Percentiles rank a stretch among this genome's conserved stretches.
Evolutionary conservation across 1,140 invertebrate species (phyloP).

Genomic region (Psilanteris sp.): DNA sequence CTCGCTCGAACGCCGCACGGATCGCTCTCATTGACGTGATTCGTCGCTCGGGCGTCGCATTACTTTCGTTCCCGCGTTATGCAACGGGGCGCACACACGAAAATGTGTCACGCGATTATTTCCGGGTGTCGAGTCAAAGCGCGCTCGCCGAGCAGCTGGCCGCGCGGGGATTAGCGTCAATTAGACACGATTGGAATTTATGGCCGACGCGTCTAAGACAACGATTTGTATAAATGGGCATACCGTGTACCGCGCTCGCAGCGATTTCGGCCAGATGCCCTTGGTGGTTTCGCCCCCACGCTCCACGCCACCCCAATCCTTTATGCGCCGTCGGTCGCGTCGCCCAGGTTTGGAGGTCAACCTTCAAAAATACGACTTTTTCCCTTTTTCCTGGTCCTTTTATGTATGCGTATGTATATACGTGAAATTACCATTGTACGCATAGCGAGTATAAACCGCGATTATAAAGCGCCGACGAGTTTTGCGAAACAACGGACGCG

Average conservation of each 20-base stretch:
- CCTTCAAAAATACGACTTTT: no score
- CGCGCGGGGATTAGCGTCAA: not conserved
- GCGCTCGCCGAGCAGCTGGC: constrained; percentile 1
- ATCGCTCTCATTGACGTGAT: constrained; percentile 30
- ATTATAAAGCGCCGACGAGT: no score
- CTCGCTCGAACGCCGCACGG: constrained; percentile 27
- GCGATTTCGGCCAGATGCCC: constrained; percentile 1
- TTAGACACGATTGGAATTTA: constrained; percentile 26
- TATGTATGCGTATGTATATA: no score
- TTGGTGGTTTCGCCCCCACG: no score
- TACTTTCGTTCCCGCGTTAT: not conserved
- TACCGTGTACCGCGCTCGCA: constrained; percentile 1
- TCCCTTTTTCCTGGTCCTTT: no score
- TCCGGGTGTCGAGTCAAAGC: not conserved
- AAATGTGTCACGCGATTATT: not conserved
- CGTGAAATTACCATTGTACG: no score
- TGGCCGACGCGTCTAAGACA: constrained; percentile 13
- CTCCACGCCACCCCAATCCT: no score
- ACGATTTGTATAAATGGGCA: constrained; percentile 16
- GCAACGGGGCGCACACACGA: not conserved
- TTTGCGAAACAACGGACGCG: no score
- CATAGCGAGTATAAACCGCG: no score
- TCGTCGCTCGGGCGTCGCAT: not conserved
- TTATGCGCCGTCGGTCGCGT: no score
- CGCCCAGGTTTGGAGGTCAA: no score